These are phyloP conservation scores for Prunella strophiata DNA, from an alignment of 2,797 vertebrate genomes.

Conservation along the genomic window DNA sequence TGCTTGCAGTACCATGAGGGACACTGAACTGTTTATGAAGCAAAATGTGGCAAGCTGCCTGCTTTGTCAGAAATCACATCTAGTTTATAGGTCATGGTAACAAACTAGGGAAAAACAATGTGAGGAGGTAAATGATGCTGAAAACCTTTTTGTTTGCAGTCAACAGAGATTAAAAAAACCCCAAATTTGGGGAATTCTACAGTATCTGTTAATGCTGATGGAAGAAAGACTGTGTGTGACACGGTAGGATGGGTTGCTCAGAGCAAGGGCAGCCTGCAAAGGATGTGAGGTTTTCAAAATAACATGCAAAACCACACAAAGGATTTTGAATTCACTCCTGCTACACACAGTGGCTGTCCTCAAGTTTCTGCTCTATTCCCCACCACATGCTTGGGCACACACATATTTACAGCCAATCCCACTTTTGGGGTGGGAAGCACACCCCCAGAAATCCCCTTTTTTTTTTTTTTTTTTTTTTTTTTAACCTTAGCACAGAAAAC, in stretches of 20 bases:
- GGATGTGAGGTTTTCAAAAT: background rate
- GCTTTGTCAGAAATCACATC: background rate
- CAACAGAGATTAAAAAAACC: background rate
- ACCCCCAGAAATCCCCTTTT: background rate
- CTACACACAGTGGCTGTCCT: background rate
- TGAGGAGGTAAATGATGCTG: background rate
- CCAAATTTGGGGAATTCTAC: background rate
- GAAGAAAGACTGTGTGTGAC: background rate
- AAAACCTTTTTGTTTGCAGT: background rate
- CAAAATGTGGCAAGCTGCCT: background rate
- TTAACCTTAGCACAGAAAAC: background rate
- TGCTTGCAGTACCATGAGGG: background rate
- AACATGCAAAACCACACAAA: background rate
- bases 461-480: background rate
- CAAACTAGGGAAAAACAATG: background rate
- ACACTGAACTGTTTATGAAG: background rate
- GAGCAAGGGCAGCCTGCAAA: background rate
- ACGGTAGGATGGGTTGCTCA: background rate
- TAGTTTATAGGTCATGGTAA: background rate
- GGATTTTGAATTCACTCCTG: background rate
- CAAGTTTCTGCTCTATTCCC: background rate
- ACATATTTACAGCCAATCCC: background rate
- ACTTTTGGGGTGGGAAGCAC: background rate
- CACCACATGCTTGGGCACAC: background rate
- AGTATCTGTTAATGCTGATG: background rate